A percentile compares a stretch with the other conserved stretches of the same genome.
Conservation (phyloP, 2,797 vertebrate genomes). For the Micrastur ruficollis region DNA sequence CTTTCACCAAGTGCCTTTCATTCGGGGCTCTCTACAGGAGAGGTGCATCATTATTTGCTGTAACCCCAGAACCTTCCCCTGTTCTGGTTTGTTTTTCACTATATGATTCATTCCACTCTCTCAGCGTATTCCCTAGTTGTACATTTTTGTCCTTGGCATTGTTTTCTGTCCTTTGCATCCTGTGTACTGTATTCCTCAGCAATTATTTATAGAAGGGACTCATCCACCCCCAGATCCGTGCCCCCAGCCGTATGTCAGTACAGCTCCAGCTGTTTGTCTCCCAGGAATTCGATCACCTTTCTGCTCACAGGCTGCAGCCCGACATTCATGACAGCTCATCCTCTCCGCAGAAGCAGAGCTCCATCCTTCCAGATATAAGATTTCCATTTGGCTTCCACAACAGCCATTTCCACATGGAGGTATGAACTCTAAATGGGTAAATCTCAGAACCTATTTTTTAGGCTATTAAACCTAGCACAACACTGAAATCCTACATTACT, state of each 20-base stretch:
- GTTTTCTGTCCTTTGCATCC: constrained; percentile 6
- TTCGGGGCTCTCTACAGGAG: not conserved
- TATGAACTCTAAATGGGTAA: not conserved
- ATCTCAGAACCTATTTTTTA: not conserved
- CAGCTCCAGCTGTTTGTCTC: constrained; percentile 6
- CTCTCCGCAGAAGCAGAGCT: not conserved
- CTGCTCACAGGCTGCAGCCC: not conserved
- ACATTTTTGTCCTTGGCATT: constrained; percentile 22
- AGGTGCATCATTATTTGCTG: constrained; percentile 9
- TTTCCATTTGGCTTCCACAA: not conserved
- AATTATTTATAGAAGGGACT: constrained; percentile 25
- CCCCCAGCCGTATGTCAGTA: not conserved
- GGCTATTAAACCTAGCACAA: not conserved
- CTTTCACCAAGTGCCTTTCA: constrained; percentile 8
- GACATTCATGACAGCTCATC: not conserved
- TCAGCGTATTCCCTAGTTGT: not conserved
- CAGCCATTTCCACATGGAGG: not conserved
- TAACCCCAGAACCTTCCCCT: not conserved
- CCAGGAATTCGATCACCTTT: not conserved
- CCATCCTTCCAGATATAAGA: not conserved
- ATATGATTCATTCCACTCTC: not conserved
- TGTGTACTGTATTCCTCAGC: not conserved
- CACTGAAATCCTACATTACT: not conserved
- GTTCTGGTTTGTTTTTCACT: not conserved
- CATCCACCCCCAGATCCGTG: not conserved